Evolutionary conservation across 2,888 invertebrate species (phyloP), one percentile per base, ranked within the genome.

Genomic region (Ophion obscuratus): DNA sequence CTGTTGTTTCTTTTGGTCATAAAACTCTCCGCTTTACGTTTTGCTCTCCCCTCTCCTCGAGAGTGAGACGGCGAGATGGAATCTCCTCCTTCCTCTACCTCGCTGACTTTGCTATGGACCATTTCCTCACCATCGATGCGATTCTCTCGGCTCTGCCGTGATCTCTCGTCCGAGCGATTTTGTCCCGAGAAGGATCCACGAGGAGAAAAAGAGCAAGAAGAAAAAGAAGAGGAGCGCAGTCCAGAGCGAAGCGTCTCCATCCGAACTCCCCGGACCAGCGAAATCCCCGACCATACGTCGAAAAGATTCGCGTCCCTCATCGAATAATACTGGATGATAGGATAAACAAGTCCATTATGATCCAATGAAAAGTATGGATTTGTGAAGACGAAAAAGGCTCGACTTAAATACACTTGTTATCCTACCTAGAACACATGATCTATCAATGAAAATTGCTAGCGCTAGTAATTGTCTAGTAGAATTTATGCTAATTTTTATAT

Each of bases 1-100:
- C 31, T 90, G 86, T 44, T 88, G 88, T 44, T 92, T 90, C 62
- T 90, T 91, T 47, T 90, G 87, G 73, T 86, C 87, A 67, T 24
- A 40, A 87, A 85, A 77, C 89, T 88, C 62, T 90, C 62, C 53
- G 11, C 44, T 40, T 31, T 40, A 40, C 91, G 89, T 0, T 92
- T 92, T 66, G 93, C 47, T 93, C 53, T 44, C 75, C 62, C 81
- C 24, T 61, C 24, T 57, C 10, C 27, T 40, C 67, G 53, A 70
- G 70, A 73, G 57, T 27, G 36, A 67, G 6, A 67, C 9, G 7
- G 47, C 47, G 14, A 47, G 11, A 47, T 47, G 14, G 47, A 47
- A 44, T 59, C 57, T 53, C 57, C 31, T 31, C 57, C 66, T 70
- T 20, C 53, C 31, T 20, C 47, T 78, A 59, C 68, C 14, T 66